Base-by-base conservation (phyloP, 2,888 invertebrate species). In the Acanthococcus lagerstroemiae region DNA sequence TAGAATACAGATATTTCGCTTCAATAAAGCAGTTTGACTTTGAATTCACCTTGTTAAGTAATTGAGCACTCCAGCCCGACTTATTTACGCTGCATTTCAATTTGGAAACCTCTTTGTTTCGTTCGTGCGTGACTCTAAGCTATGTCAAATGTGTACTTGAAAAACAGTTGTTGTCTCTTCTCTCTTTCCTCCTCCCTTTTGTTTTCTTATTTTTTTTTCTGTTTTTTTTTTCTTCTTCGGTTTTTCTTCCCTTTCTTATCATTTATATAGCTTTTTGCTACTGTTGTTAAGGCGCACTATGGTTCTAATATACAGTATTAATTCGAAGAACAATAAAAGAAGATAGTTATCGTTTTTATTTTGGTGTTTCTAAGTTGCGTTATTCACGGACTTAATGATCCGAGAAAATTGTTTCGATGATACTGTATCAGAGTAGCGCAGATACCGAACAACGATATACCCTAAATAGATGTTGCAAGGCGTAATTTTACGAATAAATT, bases 61-160 rank as follows among this genome's bases (percentile, higher is more conserved):
- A 58, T 46, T 58, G 44, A 46, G 46, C 26, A 22, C 46, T 58
- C 58, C 58, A 58, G 58, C 46, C 58, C 24, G n/a, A 54, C 54
- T 30, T 30, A 58, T 58, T 58, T 58, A 58, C 58, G 45, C 58
- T 58, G 58, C 45, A 37, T 58, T 58, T 58, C 58, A 58, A 58
- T 58, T 58, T 58, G 46, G 58, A 58, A 58, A 58, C 55, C 25
- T 58, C 58, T 44, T 58, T 46, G 46, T 58, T 46, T 58, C 45
- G 46, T 58, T 46, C 21, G 45, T 58, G 58, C 58, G 58, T 58
- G 58, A 58, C 58, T 58, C 15, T 44, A 46, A 58, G 58, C 58
- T 58, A 58, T 58, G 46, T 44, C 58, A 24, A 46, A 58, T 58
- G 58, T 58, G 58, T 56, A 56, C 58, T 58, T 46, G 45, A 58